Evolutionary conservation across 1,140 invertebrate species (phyloP), one percentile per base, ranked within the genome.

Genomic region (Neodiprion virginianus): DNA sequence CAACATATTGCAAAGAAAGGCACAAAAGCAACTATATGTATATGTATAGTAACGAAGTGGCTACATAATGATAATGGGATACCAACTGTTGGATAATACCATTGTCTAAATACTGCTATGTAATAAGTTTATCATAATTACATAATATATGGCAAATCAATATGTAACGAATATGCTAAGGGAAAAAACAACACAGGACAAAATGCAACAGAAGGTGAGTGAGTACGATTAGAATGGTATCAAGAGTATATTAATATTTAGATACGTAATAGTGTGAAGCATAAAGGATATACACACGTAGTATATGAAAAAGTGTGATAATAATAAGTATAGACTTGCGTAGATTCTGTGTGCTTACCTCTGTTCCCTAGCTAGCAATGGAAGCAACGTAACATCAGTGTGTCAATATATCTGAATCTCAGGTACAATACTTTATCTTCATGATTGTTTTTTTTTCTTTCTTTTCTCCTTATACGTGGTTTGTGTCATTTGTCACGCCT

Each of bases 1-100:
- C 53, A 61, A 61, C 53, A 17, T 7, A 61, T 61, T 61, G 8
- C 53, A 61, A 61, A 61, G 53, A 61, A 14, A 61, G n/a, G 8
- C 11, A 61, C 8, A 17, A 61, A 61, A 61, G 53, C 53, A 61
- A 61, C 53, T 61, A 61, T 61, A 61, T 61, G 53, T 61, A 61
- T 61, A 61, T 82, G 83, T 47, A 76, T 81, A 72, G 78, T 79
- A 81, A 81, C 77, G 76, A 65, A 80, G 69, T 77, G 74, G 76
- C 80, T 84, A 86, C 79, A 78, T 79, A 83, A 82, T 80, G 78
- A 83, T 76, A 83, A 76, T 67, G 80, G 82, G 81, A 77, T 86
- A 88, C 86, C 86, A 87, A 84, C 86, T 87, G 87, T 88, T 88
- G 87, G 86, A 88, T 81, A 86, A 87, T 87, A 88, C 87, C 87